Conservation (phyloP, 2,888 invertebrate species). For the Terebella lapidaria region DNA sequence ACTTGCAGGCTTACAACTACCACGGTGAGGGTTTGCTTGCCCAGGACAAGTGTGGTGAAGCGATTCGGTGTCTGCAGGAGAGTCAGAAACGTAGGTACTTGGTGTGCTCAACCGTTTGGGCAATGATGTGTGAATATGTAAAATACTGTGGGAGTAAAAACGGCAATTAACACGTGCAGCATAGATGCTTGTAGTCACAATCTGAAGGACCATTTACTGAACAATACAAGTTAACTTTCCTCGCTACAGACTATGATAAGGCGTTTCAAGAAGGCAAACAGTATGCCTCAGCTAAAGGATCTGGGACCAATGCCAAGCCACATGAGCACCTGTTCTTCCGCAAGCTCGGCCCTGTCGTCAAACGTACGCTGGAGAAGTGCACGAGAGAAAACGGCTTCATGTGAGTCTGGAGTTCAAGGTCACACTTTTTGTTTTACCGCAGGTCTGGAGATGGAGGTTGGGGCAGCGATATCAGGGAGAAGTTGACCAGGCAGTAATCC, state of each 20-base stretch:
- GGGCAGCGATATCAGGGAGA: too few species aligned
- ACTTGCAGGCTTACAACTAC: constrained; percentile 63
- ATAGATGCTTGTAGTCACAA: too few species aligned
- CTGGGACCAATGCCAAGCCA: constrained; percentile 60
- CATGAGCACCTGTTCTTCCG: constrained; percentile 63
- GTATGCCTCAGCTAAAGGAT: constrained; percentile 60
- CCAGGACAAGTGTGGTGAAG: constrained; percentile 65
- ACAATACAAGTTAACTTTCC: neutral
- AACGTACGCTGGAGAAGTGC: constrained; percentile 62
- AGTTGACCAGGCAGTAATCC: too few species aligned
- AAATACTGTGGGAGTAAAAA: too few species aligned
- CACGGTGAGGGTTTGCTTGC: constrained; percentile 61
- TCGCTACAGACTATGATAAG: constrained; percentile 54
- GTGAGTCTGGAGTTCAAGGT: constrained; percentile 49
- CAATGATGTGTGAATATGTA: too few species aligned
- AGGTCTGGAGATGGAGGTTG: too few species aligned
- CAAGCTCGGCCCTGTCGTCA: constrained; percentile 59
- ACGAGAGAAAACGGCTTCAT: constrained; percentile 65
- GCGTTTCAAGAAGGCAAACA: constrained; percentile 59
- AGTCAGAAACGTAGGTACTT: constrained; percentile 56
- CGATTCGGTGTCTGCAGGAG: constrained; percentile 61
- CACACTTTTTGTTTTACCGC: too few species aligned
- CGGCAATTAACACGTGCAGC: too few species aligned
- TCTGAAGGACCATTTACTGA: neutral
- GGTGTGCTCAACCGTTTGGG: too few species aligned